Evolutionary conservation across 30 jellyfish, hydroid and myxozoan species (phyloP), one percentile per base, ranked within the genome.

Genomic region (Pelagia noctiluca): DNA sequence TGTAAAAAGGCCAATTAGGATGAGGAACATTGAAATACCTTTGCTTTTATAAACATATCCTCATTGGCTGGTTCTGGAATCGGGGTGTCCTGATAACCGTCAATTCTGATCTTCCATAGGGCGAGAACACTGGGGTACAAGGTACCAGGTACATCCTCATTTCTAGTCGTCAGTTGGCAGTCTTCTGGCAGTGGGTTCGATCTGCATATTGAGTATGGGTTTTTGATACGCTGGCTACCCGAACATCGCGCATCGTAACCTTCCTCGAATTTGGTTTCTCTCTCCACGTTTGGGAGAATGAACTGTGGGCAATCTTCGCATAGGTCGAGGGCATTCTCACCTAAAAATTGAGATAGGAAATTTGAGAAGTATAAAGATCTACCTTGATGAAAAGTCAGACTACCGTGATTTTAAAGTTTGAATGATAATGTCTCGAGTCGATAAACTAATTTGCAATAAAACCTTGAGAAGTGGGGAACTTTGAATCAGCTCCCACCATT

Each of bases 11-110:
- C 16, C 12, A 16, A 5, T 42, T 42, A 42, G 16, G 57, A 8
- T 5, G 16, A 5, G 16, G 16, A 42, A 42, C 8, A 16, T 42
- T 42, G 16, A 42, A 42, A 42, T 67, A 67, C 80, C 80, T 34
- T 67, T 23, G 60, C 80, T 34, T 67, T 32, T 22, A 67, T 29
- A 60, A 28, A 67, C 80, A 67, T 67, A 60, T 67, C 80, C 23
- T 30, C 57, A 19, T 67, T 67, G 13, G 53, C 80, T 5, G 80
- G 80, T n/a, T 67, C 80, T 13, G 60, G 60, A 3, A 67, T 30
- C 34, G 80, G 53, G n/a, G 53, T 67, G 13, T 67, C 30, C 22
- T 67, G 24, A 12, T 67, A 29, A 36, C 80, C 80, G 23, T 67
- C 80, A 34, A 67, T 36, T 19, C 53, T 0, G 60, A 67, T 28